A percentile compares a stretch with the other conserved stretches of the same genome.
Evolutionary conservation across 2,797 vertebrate genomes (phyloP).

Genomic region (Tympanoctomys barrerae): DNA sequence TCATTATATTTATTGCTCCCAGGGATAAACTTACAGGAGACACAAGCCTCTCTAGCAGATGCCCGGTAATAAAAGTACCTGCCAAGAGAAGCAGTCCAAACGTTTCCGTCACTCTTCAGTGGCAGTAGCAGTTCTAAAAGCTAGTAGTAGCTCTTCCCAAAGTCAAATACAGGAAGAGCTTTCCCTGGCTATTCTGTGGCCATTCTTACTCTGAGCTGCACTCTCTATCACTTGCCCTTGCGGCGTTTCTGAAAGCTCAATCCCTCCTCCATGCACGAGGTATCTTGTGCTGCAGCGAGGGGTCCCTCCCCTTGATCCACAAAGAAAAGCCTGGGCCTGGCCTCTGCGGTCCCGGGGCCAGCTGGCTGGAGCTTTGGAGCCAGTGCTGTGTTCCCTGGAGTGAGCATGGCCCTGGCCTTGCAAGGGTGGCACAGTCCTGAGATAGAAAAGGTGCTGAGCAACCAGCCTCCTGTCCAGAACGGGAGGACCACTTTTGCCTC

Average conservation of each 20-base stretch:
- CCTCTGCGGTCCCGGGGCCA: rapidly evolving
- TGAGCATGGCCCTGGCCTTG: rapidly evolving
- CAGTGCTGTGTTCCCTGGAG: rapidly evolving
- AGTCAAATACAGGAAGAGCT: background rate
- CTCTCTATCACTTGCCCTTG: background rate
- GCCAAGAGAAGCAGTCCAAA: background rate
- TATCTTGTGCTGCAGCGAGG: background rate
- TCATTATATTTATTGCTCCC: slow-evolving; percentile 23
- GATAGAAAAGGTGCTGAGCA: background rate
- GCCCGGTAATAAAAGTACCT: background rate
- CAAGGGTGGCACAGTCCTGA: background rate
- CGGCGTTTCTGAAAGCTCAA: rapidly evolving
- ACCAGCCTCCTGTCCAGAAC: background rate
- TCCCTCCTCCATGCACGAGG: background rate
- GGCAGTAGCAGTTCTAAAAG: background rate
- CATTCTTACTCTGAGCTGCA: background rate
- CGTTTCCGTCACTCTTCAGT: background rate
- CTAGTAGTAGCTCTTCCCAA: too few species aligned
- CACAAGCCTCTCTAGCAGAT: background rate
- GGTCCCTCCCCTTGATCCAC: background rate
- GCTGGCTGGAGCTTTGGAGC: too few species aligned
- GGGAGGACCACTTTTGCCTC: background rate
- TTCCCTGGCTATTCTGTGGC: rapidly evolving
- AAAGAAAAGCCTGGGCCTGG: background rate
- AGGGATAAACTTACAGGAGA: background rate